Evolutionary conservation across 1,140 invertebrate species (phyloP).

Genomic region (Polypedilum pembai): DNA sequence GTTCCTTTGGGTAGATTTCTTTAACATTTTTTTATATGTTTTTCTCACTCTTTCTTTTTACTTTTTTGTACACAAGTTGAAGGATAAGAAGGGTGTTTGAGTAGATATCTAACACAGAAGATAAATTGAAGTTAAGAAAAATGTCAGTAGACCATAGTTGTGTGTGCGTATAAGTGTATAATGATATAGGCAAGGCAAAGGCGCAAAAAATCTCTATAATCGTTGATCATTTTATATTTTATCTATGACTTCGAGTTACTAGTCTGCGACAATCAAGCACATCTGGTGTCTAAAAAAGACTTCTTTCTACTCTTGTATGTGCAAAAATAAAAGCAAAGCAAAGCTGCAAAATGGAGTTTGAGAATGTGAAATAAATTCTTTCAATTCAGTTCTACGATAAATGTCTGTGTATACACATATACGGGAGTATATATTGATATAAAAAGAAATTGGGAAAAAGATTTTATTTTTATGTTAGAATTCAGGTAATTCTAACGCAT

Average conservation of each 20-base stretch:
- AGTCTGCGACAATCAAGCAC: constrained; percentile 22
- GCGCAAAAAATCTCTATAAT: not conserved
- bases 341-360: too few relatives aligned
- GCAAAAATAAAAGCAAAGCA: not conserved
- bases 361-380: too few relatives aligned
- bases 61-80: not conserved
- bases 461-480: not conserved
- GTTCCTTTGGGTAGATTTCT: too few relatives aligned
- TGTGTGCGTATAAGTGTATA: too few relatives aligned
- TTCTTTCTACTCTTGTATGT: not conserved
- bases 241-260: not conserved
- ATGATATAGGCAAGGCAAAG: too few relatives aligned
- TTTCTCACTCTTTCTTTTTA: not conserved
- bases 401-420: not conserved
- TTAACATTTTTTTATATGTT: too few relatives aligned
- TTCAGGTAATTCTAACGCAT: not conserved
- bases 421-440: not conserved
- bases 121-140: not conserved
- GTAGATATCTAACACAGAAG: not conserved
- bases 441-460: not conserved
- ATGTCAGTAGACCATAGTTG: too few relatives aligned
- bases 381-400: not conserved
- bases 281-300: constrained; percentile 21
- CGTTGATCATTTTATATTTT: constrained; percentile 14
- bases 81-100: not conserved